A percentile compares a stretch with the other conserved stretches of the same genome.
These are phyloP conservation scores for Rotaria magnacalcarata DNA, from an alignment of 2,888 invertebrate genomes.

Conservation along the genomic window DNA sequence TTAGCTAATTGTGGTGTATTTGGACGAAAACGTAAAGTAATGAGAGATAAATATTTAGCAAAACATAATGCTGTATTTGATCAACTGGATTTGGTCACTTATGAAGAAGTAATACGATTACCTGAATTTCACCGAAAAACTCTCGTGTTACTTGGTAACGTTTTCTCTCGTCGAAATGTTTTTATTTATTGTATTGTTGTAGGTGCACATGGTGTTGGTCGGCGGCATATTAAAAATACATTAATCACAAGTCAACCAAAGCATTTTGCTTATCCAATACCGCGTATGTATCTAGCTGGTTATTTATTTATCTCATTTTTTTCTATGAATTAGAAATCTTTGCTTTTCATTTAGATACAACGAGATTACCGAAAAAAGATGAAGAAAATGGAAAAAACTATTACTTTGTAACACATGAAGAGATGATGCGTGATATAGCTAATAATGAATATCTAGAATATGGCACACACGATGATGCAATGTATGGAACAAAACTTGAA, in stretches of 20 bases:
- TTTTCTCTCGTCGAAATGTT: not conserved
- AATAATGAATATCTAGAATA: constrained; percentile 97
- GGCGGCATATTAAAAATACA: constrained; percentile 97
- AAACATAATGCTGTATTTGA: constrained; percentile 93
- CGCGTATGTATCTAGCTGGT: constrained; percentile 67
- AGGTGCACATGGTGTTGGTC: constrained; percentile 93
- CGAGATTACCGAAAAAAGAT: constrained; percentile 85
- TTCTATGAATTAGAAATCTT: not conserved
- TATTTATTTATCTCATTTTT: not conserved
- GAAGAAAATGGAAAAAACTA: constrained; percentile 97
- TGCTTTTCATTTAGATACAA: constrained; percentile 72
- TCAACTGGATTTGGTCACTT: constrained; percentile 95
- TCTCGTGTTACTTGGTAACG: constrained; percentile 61
- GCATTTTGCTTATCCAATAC: constrained; percentile 98
- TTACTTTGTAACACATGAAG: constrained; percentile 94
- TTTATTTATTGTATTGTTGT: not conserved
- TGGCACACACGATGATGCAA: constrained; percentile 96
- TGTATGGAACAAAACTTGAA: constrained; percentile 98
- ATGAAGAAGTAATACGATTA: constrained; percentile 95
- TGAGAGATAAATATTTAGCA: constrained; percentile 91
- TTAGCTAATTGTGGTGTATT: constrained; percentile 48
- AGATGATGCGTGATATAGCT: constrained; percentile 99
- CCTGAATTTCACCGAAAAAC: constrained; percentile 67
- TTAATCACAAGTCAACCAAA: constrained; percentile 94
- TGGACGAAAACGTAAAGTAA: constrained; percentile 56